These are phyloP conservation scores for Platypus cylindrus DNA, from an alignment of 2,888 invertebrate genomes.

Conservation along the genomic window DNA sequence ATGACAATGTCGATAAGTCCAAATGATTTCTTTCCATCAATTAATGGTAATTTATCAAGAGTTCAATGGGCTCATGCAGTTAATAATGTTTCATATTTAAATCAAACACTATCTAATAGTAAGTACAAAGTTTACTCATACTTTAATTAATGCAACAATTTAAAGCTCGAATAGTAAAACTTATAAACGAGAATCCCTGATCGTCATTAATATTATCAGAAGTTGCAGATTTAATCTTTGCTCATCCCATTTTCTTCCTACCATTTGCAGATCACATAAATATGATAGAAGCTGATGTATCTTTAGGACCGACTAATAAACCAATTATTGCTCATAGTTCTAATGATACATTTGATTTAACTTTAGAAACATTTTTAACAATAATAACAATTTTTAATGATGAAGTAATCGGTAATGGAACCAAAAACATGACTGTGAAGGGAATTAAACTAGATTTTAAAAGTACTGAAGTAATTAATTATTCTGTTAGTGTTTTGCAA, in stretches of 20 bases:
- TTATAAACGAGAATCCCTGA: no score
- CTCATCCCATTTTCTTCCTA: no score
- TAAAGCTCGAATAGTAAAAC: no score
- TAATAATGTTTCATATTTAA: conserved; percentile 53
- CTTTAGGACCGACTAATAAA: conserved; percentile 48
- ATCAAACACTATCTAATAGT: no score
- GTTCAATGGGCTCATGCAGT: conserved; percentile 81
- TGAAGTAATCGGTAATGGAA: no score
- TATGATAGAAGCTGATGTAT: conserved; percentile 82
- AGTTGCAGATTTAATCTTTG: no score
- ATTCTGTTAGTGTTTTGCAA: no score
- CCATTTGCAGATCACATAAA: no score
- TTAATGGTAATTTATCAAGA: conserved; percentile 50
- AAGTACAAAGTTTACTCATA: no score
- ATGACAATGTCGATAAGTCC: conserved; percentile 23
- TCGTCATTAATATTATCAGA: no score
- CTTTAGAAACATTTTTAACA: conserved; percentile 56
- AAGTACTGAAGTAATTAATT: conserved; percentile 59
- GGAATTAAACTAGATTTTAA: conserved; percentile 87
- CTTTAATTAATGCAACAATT: no score
- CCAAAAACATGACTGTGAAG: conserved; percentile 24
- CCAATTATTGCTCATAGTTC: conserved; percentile 89
- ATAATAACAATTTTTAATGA: conserved; percentile 1
- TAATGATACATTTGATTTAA: conserved; percentile 54
- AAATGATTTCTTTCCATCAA: conserved; percentile 36